These are phyloP conservation scores for Agraylea sexmaculata DNA, from an alignment of 1,140 invertebrate genomes.

Conservation along the genomic window DNA sequence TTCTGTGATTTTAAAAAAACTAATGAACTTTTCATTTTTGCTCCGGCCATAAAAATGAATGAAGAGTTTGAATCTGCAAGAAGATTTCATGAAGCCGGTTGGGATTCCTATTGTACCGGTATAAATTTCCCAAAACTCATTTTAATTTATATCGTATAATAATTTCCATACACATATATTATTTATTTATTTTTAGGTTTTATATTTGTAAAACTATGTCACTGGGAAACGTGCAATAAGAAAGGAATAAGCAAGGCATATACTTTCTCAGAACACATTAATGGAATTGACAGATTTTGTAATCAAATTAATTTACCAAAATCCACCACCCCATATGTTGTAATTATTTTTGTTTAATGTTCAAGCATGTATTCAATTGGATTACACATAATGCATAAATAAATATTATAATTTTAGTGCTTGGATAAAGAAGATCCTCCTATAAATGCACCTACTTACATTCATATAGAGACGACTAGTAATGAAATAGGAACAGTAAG, in stretches of 20 bases:
- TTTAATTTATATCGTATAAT: neutral
- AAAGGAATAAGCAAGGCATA: slow-evolving; percentile 33
- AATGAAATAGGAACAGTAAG: no score
- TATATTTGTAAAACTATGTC: slow-evolving; percentile 31
- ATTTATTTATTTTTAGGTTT: slow-evolving; percentile 25
- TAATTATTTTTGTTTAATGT: no score
- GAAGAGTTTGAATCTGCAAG: slow-evolving; percentile 29
- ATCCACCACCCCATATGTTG: slow-evolving; percentile 42
- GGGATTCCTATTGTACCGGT: slow-evolving; percentile 62
- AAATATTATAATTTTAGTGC: no score
- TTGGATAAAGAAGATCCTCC: no score
- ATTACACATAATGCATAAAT: no score
- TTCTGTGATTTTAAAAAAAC: slow-evolving; percentile 38
- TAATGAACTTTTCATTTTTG: slow-evolving; percentile 24
- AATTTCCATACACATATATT: slow-evolving; percentile 7
- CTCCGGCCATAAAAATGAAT: slow-evolving; percentile 31
- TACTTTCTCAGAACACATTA: slow-evolving; percentile 42
- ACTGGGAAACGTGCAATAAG: slow-evolving; percentile 33
- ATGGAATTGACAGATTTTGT: slow-evolving; percentile 32
- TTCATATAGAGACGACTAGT: no score
- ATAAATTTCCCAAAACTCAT: slow-evolving; percentile 20
- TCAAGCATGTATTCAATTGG: no score
- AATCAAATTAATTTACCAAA: slow-evolving; percentile 53
- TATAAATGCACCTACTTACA: no score
- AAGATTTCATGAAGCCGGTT: slow-evolving; percentile 59